Percentiles rank a stretch among this genome's conserved stretches.
Conservation (phyloP, 2,113 vertebrate species). For the Passer domesticus region DNA sequence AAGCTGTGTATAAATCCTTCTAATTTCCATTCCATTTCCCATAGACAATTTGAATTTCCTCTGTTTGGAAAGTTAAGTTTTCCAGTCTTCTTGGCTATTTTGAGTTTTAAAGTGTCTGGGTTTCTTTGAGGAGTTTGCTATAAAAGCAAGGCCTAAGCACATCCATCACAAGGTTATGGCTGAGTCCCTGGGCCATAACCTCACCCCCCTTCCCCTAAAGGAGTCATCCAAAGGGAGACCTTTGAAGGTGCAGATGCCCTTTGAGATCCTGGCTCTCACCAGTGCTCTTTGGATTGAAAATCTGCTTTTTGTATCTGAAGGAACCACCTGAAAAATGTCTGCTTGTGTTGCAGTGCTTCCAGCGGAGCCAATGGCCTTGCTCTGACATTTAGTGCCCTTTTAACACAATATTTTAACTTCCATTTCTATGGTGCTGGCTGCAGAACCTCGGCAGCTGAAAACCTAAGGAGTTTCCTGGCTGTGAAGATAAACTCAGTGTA, state of each 20-base stretch:
- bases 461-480: constrained; percentile 1
- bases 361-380: not conserved
- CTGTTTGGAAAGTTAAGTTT: not conserved
- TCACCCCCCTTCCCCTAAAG: not conserved
- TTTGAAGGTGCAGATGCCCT: constrained; percentile 14
- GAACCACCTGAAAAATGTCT: not conserved
- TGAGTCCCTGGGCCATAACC: not conserved
- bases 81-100: not conserved
- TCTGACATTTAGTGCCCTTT: not conserved
- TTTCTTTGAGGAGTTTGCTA: not conserved
- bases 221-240: not conserved
- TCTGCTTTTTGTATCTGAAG: not conserved
- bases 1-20: not conserved
- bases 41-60: not conserved
- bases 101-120: not conserved
- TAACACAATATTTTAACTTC: not conserved
- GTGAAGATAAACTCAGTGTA: not conserved
- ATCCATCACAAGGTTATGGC: not conserved
- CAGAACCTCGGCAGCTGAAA: not conserved
- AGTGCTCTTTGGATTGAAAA: not conserved
- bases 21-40: not conserved
- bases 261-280: not conserved
- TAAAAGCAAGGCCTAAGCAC: not conserved
- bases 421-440: not conserved
- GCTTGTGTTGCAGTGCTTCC: not conserved